Conservation (phyloP, 1,140 invertebrate genomes). For the Eupeodes corollae region DNA sequence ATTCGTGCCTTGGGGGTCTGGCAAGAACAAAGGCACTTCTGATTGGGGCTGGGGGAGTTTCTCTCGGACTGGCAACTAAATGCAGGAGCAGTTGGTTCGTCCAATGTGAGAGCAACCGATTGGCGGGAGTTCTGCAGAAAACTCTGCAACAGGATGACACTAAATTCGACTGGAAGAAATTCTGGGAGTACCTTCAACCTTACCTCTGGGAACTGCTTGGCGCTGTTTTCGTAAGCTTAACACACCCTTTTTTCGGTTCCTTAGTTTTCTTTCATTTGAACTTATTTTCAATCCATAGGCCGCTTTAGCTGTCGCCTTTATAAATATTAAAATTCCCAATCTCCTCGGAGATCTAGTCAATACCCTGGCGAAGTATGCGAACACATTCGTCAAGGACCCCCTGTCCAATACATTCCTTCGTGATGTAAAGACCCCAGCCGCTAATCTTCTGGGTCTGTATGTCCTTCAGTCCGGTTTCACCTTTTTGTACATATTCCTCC, state of each 20-base stretch:
- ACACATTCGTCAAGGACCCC: slow-evolving; percentile 31
- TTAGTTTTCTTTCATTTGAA: too few relatives aligned
- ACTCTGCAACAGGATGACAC: slow-evolving; percentile 33
- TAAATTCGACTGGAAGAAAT: slow-evolving; percentile 48
- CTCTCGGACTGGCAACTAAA: too few relatives aligned
- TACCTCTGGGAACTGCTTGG: slow-evolving; percentile 45
- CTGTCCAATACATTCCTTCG: slow-evolving; percentile 42
- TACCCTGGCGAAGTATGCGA: slow-evolving; percentile 48
- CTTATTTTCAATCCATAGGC: slow-evolving; percentile 53
- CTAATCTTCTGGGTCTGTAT: slow-evolving; percentile 55
- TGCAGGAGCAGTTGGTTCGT: neutral
- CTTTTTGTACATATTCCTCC: slow-evolving; percentile 75
- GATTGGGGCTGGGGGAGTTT: too few relatives aligned
- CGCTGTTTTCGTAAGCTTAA: slow-evolving; percentile 42
- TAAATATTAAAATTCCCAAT: slow-evolving; percentile 74
- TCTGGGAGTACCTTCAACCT: slow-evolving; percentile 51
- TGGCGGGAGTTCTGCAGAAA: slow-evolving; percentile 28
- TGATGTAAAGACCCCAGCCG: slow-evolving; percentile 53
- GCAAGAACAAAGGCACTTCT: too few relatives aligned
- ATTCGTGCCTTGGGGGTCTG: too few relatives aligned
- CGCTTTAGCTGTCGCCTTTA: slow-evolving; percentile 61
- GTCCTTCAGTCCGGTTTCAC: slow-evolving; percentile 71
- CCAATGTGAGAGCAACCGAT: slow-evolving; percentile 26
- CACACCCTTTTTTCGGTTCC: too few relatives aligned
- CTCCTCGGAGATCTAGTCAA: slow-evolving; percentile 67